Percentiles rank a stretch among this genome's conserved stretches.
Conservation (phyloP, 2,797 vertebrate species). For the Odontamblyopus lacepedii region DNA sequence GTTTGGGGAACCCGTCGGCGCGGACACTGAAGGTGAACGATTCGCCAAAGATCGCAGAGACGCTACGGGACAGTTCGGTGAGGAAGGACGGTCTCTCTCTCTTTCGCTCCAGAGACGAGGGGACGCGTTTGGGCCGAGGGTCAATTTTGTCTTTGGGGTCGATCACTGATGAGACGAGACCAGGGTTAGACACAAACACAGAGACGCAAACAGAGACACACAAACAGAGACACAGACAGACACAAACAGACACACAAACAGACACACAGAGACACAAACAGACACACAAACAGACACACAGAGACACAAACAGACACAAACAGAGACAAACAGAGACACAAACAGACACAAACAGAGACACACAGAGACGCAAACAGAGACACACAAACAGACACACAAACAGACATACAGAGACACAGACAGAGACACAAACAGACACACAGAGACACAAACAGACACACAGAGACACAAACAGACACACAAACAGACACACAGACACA, state of each 20-base stretch:
- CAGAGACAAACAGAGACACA: background rate
- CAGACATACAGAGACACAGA: background rate
- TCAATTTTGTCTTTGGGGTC: slow-evolving; percentile 79
- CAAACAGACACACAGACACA: no score
- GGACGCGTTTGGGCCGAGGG: slow-evolving; percentile 82
- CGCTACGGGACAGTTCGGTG: slow-evolving; percentile 76
- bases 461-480: background rate
- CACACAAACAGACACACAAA: background rate
- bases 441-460: background rate
- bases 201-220: background rate
- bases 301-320: background rate
- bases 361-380: no score
- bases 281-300: no score
- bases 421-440: no score
- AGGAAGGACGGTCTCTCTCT: slow-evolving; percentile 86
- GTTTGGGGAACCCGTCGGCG: slow-evolving; percentile 82
- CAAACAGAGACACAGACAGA: no score
- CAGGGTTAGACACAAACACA: background rate
- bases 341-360: background rate
- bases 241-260: no score
- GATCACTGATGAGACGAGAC: slow-evolving; percentile 3
- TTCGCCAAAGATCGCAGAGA: slow-evolving; percentile 76
- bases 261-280: background rate
- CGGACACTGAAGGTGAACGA: slow-evolving; percentile 80
- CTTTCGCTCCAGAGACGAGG: slow-evolving; percentile 73